Conservation (phyloP, 2,797 vertebrate genomes). For the Cynodonichthys magdalenae region DNA sequence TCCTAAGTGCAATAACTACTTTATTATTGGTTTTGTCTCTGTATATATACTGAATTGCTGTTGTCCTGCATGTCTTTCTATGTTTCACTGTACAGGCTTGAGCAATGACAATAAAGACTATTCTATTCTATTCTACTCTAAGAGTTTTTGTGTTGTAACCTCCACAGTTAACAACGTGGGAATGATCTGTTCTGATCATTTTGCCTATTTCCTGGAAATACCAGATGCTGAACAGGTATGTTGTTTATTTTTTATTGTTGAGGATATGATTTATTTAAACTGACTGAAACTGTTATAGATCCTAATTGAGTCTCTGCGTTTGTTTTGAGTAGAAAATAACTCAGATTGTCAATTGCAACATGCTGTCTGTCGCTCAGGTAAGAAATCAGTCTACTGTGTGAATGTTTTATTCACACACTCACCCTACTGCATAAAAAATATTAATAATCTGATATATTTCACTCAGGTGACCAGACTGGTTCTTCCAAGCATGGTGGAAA, state of each 20-base stretch:
- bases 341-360: slow-evolving; percentile 82
- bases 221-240: slow-evolving; percentile 73
- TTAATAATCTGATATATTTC: slow-evolving; percentile 13
- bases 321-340: slow-evolving; percentile 71
- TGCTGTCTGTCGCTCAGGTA: slow-evolving; percentile 81
- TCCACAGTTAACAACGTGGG: slow-evolving; percentile 84
- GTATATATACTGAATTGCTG: too few species aligned
- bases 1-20: too few species aligned
- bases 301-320: slow-evolving; percentile 3
- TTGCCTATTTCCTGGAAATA: slow-evolving; percentile 74
- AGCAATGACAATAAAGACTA: too few species aligned
- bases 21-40: too few species aligned
- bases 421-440: neutral
- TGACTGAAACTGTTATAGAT: neutral
- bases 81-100: too few species aligned
- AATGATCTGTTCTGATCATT: slow-evolving; percentile 45
- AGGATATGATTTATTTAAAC: neutral
- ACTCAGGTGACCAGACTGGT: slow-evolving; percentile 82
- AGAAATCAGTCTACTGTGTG: slow-evolving; percentile 4
- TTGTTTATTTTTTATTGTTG: neutral
- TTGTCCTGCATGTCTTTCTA: too few species aligned
- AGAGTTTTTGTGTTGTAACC: slow-evolving; percentile 16
- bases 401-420: neutral
- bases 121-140: too few species aligned
- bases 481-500: slow-evolving; percentile 83